Percentiles rank a stretch among this genome's conserved stretches.
These are phyloP conservation scores for Macrosteles quadrilineatus DNA, from an alignment of 1,140 invertebrate genomes.

Conservation along the genomic window DNA sequence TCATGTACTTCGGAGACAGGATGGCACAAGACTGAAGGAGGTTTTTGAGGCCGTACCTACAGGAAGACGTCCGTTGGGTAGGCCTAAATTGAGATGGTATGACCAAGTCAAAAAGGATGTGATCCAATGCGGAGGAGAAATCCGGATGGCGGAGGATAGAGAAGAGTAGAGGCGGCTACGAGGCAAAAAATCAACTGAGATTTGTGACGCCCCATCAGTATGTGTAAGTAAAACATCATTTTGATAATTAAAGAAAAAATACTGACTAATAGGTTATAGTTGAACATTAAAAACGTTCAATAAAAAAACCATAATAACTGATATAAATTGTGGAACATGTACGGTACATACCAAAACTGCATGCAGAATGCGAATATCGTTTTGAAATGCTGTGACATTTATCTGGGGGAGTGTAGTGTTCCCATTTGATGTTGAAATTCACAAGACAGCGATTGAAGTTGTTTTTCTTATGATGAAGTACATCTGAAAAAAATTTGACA, in stretches of 20 bases:
- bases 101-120: too few species aligned
- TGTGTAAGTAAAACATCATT: neutral
- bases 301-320: neutral
- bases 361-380: conserved; percentile 90
- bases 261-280: neutral
- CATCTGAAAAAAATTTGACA: conserved; percentile 60
- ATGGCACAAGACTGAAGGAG: neutral
- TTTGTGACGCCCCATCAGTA: too few species aligned
- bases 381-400: conserved; percentile 75
- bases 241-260: neutral
- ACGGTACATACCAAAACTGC: conserved; percentile 59
- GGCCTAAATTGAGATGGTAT: too few species aligned
- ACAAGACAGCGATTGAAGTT: conserved; percentile 68
- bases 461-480: conserved; percentile 65
- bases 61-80: too few species aligned
- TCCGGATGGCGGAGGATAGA: too few species aligned
- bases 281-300: neutral
- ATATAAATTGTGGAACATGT: neutral
- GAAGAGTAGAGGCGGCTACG: neutral
- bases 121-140: too few species aligned
- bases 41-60: neutral
- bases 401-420: conserved; percentile 55
- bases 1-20: too few species aligned
- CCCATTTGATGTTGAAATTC: conserved; percentile 70
- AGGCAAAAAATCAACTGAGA: too few species aligned